Conservation (phyloP, 2,113 vertebrate genomes). For the Mustelus asterias region DNA sequence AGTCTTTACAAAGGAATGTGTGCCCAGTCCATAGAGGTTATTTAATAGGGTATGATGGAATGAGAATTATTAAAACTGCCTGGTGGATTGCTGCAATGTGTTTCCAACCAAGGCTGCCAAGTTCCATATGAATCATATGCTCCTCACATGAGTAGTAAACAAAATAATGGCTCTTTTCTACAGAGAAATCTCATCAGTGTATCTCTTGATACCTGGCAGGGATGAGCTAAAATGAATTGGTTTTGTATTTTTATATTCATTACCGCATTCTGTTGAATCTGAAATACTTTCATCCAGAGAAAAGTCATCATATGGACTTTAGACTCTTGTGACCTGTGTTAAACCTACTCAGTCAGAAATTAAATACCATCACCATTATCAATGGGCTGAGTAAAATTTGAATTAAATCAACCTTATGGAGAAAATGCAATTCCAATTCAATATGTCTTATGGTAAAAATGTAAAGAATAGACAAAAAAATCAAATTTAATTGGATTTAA, state of each 20-base stretch:
- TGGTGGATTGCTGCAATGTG: background rate
- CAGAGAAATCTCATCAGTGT: background rate
- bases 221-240: background rate
- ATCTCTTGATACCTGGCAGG: background rate
- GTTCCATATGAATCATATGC: background rate
- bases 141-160: background rate
- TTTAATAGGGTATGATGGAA: too few species aligned
- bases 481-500: background rate
- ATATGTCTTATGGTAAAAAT: background rate
- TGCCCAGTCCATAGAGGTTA: background rate
- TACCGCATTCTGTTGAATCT: background rate
- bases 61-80: background rate
- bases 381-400: background rate
- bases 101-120: background rate
- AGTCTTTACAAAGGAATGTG: background rate
- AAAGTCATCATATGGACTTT: background rate
- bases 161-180: slow-evolving; percentile 27
- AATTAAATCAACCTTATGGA: background rate
- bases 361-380: background rate
- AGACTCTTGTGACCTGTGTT: background rate
- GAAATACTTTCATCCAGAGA: background rate
- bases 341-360: background rate
- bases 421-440: background rate
- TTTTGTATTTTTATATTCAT: background rate
- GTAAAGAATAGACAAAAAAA: background rate